Base-by-base conservation (phyloP, 2,797 vertebrate genomes). In the Holocentrus rufus region DNA sequence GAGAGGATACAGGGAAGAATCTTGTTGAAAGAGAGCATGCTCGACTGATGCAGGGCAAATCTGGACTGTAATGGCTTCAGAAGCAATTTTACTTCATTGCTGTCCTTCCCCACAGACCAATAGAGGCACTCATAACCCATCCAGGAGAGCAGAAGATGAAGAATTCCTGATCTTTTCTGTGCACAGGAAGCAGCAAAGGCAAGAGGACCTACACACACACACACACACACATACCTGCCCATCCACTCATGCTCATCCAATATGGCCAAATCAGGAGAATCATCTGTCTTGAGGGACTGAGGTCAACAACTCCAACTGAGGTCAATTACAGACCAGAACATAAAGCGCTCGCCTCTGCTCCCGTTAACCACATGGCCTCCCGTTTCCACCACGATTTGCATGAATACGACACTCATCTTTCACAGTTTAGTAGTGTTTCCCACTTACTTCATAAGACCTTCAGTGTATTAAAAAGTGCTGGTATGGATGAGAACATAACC, bases 191-290 rank as follows among this genome's bases (percentile, higher is more conserved):
- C n/a, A 13, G 20, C 10, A 52, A 15, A 52, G 6, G 7, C 50
- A 23, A 7, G 23, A 18, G 11, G 4, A 55, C 69, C 76, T 53
- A 67, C 65, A 69, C 69, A 55, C 67, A 46, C 31, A 59, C 27
- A 42, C 31, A 55, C 52, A 31, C 10, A 52, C 44, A 66, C 55
- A 30, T 74, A 18, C 44, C n/a, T 14, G 54, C 30, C 7, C 1
- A 0, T 59, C 59, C 83, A 83, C 56, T 79, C 74, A 76, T 62
- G 70, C 47, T 63, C 49, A 69, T 54, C 66, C 79, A 82, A 81
- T 73, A 75, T 68, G 80, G 69, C 66, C 50, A 22, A 63, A 69
- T 73, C 42, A 53, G 61, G 67, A 53, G 52, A 69, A 57, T 68
- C 47, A 53, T 81, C 62, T 71, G 47, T 59, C 52, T 58, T 54